These are phyloP conservation scores for Pachypanchax playfairii DNA, from an alignment of 2,113 vertebrate species.

Conservation along the genomic window DNA sequence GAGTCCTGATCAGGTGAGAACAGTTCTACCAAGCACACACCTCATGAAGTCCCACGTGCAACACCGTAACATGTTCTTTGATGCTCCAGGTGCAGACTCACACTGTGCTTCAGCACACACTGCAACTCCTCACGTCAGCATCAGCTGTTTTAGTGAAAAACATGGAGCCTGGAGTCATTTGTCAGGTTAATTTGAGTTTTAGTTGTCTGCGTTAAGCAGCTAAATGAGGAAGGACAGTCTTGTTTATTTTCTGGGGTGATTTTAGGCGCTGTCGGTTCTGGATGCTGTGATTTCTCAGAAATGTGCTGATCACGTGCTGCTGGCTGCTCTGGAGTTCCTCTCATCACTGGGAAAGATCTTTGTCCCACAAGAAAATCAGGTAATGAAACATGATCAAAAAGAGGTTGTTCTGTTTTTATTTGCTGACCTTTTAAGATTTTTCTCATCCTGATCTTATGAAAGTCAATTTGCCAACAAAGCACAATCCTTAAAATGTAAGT, in stretches of 20 bases:
- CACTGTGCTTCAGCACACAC: constrained; percentile 77
- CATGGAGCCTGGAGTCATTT: constrained; percentile 80
- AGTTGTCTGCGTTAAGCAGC: not conserved
- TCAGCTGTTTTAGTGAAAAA: constrained; percentile 81
- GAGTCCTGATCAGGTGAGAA: constrained; percentile 83
- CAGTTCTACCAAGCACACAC: not conserved
- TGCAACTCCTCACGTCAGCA: constrained; percentile 84
- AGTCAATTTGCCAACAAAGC: no score
- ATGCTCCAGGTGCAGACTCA: constrained; percentile 79
- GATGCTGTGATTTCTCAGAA: constrained; percentile 76
- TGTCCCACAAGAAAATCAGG: constrained; percentile 85
- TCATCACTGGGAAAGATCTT: constrained; percentile 85
- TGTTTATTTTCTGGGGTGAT: constrained; percentile 10
- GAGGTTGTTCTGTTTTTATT: not conserved
- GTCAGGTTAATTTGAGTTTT: constrained; percentile 81
- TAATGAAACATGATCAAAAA: constrained; percentile 42
- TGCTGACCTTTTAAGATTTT: not conserved
- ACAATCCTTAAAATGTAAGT: no score
- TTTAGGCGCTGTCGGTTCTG: constrained; percentile 83
- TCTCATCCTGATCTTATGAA: no score
- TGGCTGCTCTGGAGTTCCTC: constrained; percentile 84
- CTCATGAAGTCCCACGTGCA: not conserved
- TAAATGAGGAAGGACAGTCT: not conserved
- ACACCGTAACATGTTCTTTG: not conserved
- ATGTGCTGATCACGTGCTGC: constrained; percentile 80